Conservation (phyloP, 2,113 vertebrate genomes). For the Leptodactylus fuscus region DNA sequence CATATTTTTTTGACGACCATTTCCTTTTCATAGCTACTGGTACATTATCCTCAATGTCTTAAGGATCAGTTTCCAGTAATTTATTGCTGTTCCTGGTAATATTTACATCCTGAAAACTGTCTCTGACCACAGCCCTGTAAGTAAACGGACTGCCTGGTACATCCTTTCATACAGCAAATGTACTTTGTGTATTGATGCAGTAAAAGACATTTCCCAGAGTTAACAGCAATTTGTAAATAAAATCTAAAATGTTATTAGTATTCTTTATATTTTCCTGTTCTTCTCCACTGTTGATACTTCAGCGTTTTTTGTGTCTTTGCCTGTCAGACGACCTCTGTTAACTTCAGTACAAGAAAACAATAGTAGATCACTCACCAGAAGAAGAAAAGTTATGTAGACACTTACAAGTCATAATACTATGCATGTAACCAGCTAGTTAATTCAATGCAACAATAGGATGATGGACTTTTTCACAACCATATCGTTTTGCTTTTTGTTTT, state of each 20-base stretch:
- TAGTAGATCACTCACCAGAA: neutral
- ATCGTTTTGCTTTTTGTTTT: neutral
- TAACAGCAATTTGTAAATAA: slow-evolving; percentile 37
- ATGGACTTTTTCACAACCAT: neutral
- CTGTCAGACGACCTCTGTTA: neutral
- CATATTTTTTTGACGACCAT: neutral
- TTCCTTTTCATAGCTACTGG: neutral
- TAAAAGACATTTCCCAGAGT: neutral
- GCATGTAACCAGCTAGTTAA: neutral
- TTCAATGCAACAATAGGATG: neutral
- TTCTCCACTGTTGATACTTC: too few species aligned
- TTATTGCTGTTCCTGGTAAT: slow-evolving; percentile 41
- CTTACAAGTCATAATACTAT: neutral
- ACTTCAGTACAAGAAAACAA: too few species aligned
- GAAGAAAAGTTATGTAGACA: neutral
- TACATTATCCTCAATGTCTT: neutral
- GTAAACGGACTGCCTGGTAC: slow-evolving; percentile 50
- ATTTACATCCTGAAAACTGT: slow-evolving; percentile 45
- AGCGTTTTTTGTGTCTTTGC: neutral
- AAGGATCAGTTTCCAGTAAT: neutral
- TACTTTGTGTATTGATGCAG: slow-evolving; percentile 40
- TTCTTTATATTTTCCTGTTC: neutral
- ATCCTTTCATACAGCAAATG: slow-evolving; percentile 36
- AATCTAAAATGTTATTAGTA: neutral
- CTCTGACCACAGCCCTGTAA: slow-evolving; percentile 50